These are phyloP conservation scores for Anguilla megastoma DNA, from an alignment of 2,797 vertebrate genomes.

Conservation along the genomic window DNA sequence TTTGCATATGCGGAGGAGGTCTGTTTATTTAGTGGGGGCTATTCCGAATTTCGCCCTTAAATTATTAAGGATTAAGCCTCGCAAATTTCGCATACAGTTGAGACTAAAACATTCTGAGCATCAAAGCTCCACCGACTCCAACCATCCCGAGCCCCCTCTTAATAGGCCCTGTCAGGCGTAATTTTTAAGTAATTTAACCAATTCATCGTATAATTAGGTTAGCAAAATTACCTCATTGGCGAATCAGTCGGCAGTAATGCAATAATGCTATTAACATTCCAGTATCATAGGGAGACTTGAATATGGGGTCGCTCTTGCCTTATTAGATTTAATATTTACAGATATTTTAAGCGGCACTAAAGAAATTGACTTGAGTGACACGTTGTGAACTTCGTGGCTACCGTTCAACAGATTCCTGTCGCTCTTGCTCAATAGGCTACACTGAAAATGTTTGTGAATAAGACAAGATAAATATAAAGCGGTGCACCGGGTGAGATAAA, in stretches of 20 bases:
- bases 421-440: background rate
- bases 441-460: background rate
- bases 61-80: constrained; percentile 35
- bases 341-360: constrained; percentile 28
- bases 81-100: constrained; percentile 21
- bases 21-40: background rate
- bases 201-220: constrained; percentile 60
- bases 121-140: constrained; percentile 49
- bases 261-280: constrained; percentile 67
- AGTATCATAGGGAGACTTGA: constrained; percentile 44
- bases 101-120: constrained; percentile 29
- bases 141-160: constrained; percentile 43
- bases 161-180: constrained; percentile 55
- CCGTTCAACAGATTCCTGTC: background rate
- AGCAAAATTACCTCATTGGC: constrained; percentile 52
- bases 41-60: constrained; percentile 17
- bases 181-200: constrained; percentile 59
- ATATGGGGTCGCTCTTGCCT: constrained; percentile 47
- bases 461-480: background rate
- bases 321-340: constrained; percentile 45
- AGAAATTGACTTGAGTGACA: constrained; percentile 17
- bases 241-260: constrained; percentile 54
- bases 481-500: background rate
- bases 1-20: constrained; percentile 19
- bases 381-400: constrained; percentile 9